Evolutionary conservation across 1,140 invertebrate genomes (phyloP).

Genomic region (Lepidurus arcticus): DNA sequence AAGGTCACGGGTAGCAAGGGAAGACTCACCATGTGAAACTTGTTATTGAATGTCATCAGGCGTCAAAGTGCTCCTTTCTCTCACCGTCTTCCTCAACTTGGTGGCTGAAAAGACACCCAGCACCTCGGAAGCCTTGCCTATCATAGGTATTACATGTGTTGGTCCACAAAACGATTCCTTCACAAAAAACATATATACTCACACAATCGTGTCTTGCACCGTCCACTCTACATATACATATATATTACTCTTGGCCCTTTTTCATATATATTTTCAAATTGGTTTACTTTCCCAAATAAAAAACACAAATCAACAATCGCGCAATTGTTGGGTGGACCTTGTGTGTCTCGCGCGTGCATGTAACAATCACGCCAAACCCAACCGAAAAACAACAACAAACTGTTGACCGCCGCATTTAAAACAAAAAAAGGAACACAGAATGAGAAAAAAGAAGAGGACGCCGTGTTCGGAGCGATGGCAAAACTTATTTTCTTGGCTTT

Average conservation of each 20-base stretch:
- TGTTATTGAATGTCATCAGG: conserved; percentile 45
- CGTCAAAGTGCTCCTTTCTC: conserved; percentile 64
- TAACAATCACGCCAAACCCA: neutral
- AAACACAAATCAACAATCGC: neutral
- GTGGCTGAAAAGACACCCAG: conserved; percentile 59
- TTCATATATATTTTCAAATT: neutral
- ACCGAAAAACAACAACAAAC: neutral
- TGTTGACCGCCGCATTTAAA: neutral
- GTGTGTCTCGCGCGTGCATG: conserved; percentile 4
- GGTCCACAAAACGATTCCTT: neutral
- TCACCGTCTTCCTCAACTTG: conserved; percentile 66
- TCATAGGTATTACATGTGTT: conserved; percentile 50
- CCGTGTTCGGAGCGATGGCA: conserved; percentile 6
- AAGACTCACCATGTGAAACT: neutral
- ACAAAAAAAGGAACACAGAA: neutral
- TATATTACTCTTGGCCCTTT: neutral
- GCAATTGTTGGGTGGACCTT: neutral
- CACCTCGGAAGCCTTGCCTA: conserved; percentile 58
- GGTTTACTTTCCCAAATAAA: neutral
- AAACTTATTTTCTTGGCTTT: neutral
- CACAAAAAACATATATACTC: neutral
- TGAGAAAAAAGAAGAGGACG: neutral
- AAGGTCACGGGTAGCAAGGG: neutral
- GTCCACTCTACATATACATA: conserved; percentile 12
- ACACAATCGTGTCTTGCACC: neutral